Evolutionary conservation across 2,797 vertebrate species (phyloP).

Genomic region (Enteromius mattozi): DNA sequence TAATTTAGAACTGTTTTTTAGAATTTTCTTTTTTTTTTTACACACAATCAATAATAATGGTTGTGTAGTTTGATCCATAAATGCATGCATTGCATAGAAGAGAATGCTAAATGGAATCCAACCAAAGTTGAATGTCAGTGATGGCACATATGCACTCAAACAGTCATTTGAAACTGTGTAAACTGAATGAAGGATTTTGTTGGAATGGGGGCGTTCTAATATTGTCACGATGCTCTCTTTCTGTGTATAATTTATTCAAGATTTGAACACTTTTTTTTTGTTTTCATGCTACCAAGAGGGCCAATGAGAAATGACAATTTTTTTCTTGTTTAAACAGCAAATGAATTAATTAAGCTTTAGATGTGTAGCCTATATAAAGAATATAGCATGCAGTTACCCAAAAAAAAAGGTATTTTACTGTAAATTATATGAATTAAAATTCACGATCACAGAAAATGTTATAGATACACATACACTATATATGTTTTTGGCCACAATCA

Average conservation of each 20-base stretch:
- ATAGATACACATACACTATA: background rate
- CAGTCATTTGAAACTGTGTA: background rate
- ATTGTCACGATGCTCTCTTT: background rate
- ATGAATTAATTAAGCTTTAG: background rate
- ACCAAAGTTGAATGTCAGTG: background rate
- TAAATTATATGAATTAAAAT: background rate
- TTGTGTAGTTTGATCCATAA: background rate
- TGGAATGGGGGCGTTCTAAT: background rate
- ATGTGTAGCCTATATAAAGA: background rate
- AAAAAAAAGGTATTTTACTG: too few relatives aligned
- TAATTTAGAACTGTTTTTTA: background rate
- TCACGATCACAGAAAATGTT: background rate
- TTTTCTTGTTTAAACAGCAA: constrained; percentile 9
- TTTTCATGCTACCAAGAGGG: background rate
- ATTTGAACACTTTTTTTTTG: background rate
- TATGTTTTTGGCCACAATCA: background rate
- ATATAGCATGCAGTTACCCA: background rate
- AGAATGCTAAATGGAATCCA: background rate
- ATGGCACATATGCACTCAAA: background rate
- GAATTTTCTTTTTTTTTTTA: too few relatives aligned
- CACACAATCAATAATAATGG: background rate
- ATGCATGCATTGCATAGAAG: background rate
- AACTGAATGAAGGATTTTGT: constrained; percentile 12
- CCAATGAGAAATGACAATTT: background rate
- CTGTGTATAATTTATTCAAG: constrained; percentile 6